Evolutionary conservation across 1,140 invertebrate genomes (phyloP), one percentile per base, ranked within the genome.

Genomic region (Sarcophaga bullata): DNA sequence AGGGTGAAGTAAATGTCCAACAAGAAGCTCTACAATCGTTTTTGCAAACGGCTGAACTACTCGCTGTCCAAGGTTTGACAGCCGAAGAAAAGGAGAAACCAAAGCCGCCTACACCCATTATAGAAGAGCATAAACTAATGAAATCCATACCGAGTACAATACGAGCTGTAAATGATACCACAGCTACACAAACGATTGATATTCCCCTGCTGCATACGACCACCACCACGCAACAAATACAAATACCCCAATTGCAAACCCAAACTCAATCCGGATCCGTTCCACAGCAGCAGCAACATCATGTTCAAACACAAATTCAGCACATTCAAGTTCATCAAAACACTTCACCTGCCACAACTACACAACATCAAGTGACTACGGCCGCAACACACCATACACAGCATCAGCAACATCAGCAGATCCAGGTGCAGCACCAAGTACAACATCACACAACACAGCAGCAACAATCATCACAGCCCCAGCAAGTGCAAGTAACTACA

Each of bases 1-100:
- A 93, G 89, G 97, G 97, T 81, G 96, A 97, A 91, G 96, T 98
- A 9, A 97, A 97, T 90, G 96, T 98, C 81, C 94, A 96, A 84
- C 95, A 97, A 89, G 95, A 96, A 83, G 96, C 97, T 87, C 91
- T 98, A 85, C 93, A 96, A 85, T 94, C 95, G 13, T 96, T 98
- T 92, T 91, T 98, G 83, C 94, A 95, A 86, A 97, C 96, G 83
- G 96, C 97, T 72, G 96, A 97, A 90, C 92, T 96, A 84, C 91
- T 97, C 85, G 95, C 97, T 91, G 95, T 97, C 84, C 95, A 96
- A 91, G 96, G 96, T 84, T 92, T 97, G 84, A 96, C 96, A 72
- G 91, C 92, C 84, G 92, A 91, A 81, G 89, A 90, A 81, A 90
- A 90, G 80, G 88, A 90, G 76, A 87, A 89, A 75, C 88, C 88